Evolutionary conservation across 37 sponge, comb jelly and placozoan species (phyloP), one percentile per base, ranked within the genome.

Genomic region (Mnemiopsis leidyi): DNA sequence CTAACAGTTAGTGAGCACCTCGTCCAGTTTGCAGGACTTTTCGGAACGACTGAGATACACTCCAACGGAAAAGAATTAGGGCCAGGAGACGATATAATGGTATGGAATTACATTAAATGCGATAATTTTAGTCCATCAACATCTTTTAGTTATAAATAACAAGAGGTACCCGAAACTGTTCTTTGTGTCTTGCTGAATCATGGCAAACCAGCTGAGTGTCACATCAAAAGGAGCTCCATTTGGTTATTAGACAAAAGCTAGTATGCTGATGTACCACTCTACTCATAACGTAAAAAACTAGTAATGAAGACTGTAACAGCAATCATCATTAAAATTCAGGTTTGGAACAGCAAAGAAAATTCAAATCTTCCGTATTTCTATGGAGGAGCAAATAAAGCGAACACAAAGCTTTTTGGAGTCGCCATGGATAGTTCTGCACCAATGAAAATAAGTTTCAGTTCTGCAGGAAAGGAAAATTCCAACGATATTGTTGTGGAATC

Each of bases 401-500:
- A 32, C 21, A 1, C 79, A 0, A 3, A 31, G 1, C 7, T 31
- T 1, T 34, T 77, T 18, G 79, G 79, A 77, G 79, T 32, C 1
- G 79, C 79, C 1, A 77, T 77, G 79, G 32, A 32, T 5, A 34
- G 36, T 34, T 3, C 79, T 32, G 79, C 79, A 31, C 79, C 79
- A 3, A 77, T 77, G 79, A 77, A 34, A 32, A 77, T 77, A 77
- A 34, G 20, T 31, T 77, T 77, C 79, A n/a, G n/a, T n/a, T n/a
- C n/a, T n/a, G n/a, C n/a, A n/a, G 61, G 61, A 18, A 13, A 5
- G 61, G 13, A 13, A 48, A 48, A 48, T 18, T 5, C 9, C 61
- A 48, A 13, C 13, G 61, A 5, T 48, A 48, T 13, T 18, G 61
- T 48, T 48, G 61, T 48, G 5, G 61, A 48, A 18, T 18, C 13